phyloP scores from a whole-genome alignment of 2,797 vertebrate genomes.

The Odontamblyopus lacepedii region DNA sequence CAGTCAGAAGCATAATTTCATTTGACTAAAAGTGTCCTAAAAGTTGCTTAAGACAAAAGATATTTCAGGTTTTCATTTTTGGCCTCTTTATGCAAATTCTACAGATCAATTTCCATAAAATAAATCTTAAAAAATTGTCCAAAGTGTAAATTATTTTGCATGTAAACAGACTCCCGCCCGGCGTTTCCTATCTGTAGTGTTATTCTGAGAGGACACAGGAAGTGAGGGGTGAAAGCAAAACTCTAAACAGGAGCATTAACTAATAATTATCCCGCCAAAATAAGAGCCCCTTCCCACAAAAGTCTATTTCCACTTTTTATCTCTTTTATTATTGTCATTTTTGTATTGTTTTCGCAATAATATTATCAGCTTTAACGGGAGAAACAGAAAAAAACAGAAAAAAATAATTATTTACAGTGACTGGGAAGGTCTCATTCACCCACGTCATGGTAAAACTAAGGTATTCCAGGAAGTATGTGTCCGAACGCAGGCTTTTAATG shows the following conservation, averaged over 20 bases:
- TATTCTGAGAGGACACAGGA: neutral
- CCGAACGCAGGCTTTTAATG: neutral
- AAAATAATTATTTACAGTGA: slow-evolving; percentile 64
- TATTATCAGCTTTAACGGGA: slow-evolving; percentile 79
- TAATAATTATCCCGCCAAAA: slow-evolving; percentile 9
- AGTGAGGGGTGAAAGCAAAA: neutral
- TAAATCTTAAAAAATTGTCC: neutral
- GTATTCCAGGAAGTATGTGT: neutral
- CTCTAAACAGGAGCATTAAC: neutral
- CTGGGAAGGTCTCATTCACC: slow-evolving; percentile 8
- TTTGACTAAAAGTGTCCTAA: neutral
- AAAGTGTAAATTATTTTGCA: neutral
- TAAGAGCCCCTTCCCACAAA: slow-evolving; percentile 67
- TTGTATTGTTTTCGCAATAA: slow-evolving; percentile 82
- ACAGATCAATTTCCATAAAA: neutral
- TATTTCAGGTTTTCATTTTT: neutral
- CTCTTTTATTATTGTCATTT: slow-evolving; percentile 85
- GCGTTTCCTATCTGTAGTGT: neutral
- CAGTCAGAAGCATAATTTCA: neutral
- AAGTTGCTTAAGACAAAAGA: neutral
- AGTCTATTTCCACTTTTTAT: slow-evolving; percentile 81
- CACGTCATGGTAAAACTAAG: slow-evolving; percentile 60
- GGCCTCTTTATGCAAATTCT: neutral
- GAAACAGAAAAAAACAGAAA: slow-evolving; percentile 43
- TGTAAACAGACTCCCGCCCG: neutral